These are phyloP conservation scores for Zaprionus camerounensis DNA, from an alignment of 1,140 invertebrate species.

Conservation along the genomic window DNA sequence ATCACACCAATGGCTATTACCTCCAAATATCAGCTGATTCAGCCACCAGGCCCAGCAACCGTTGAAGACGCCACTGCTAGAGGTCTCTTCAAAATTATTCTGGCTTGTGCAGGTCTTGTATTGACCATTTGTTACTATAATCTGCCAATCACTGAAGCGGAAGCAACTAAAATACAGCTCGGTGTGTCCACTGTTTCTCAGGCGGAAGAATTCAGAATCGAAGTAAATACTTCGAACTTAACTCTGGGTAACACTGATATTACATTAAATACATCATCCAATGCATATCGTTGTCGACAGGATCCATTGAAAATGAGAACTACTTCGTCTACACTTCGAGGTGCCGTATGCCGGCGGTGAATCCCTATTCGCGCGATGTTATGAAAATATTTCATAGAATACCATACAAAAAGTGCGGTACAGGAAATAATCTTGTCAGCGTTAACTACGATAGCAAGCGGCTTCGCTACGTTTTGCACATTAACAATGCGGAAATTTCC, in stretches of 20 bases:
- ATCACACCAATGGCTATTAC: conserved; percentile 2
- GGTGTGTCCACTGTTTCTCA: background rate
- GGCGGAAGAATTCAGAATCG: background rate
- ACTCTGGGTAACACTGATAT: background rate
- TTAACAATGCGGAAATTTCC: conserved; percentile 55
- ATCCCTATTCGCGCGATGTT: conserved; percentile 88
- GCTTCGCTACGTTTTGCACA: conserved; percentile 55
- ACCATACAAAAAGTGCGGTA: conserved; percentile 86
- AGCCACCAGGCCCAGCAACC: background rate
- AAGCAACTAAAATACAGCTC: background rate
- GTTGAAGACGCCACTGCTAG: background rate
- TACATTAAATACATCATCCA: background rate
- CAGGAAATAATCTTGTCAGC: conserved; percentile 84
- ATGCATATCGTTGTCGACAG: background rate
- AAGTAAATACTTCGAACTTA: background rate
- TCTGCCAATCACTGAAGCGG: background rate
- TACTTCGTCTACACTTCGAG: conserved; percentile 58
- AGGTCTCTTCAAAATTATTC: background rate
- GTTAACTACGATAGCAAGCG: conserved; percentile 64
- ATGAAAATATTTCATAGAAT: conserved; percentile 85
- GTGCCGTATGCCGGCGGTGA: conserved; percentile 88
- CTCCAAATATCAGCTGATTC: conserved; percentile 11
- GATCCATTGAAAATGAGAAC: no score
- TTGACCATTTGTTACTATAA: background rate
- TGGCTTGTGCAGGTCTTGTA: background rate